These are phyloP conservation scores for Trinectes maculatus DNA, from an alignment of 2,113 vertebrate species.

Conservation along the genomic window DNA sequence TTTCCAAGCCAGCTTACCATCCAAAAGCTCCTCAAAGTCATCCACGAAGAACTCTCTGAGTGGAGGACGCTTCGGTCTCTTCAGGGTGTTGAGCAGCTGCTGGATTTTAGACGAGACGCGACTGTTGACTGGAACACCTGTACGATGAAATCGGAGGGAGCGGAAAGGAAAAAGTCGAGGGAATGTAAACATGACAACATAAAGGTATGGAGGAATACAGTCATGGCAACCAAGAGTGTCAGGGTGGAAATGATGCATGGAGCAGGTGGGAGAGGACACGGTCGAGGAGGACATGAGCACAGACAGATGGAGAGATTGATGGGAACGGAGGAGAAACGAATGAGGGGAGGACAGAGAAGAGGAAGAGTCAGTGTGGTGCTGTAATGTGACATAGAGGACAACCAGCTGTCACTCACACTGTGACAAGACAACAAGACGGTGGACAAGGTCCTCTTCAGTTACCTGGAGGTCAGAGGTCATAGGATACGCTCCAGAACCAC, in stretches of 20 bases:
- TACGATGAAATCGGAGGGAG: constrained; percentile 48
- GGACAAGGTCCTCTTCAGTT: constrained; percentile 38
- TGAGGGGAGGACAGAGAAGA: constrained; percentile 27
- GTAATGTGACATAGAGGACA: constrained; percentile 39
- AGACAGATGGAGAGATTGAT: constrained; percentile 44
- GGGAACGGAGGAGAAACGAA: constrained; percentile 17
- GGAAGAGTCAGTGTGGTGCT: constrained; percentile 45
- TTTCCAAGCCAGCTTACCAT: constrained; percentile 83
- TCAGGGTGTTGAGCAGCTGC: constrained; percentile 95
- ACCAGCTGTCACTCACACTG: constrained; percentile 50
- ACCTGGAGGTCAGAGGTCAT: constrained; percentile 43
- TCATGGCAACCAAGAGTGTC: constrained; percentile 22
- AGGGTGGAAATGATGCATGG: constrained; percentile 11
- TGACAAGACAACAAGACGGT: constrained; percentile 31
- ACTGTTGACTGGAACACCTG: constrained; percentile 95
- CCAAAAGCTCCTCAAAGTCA: constrained; percentile 93
- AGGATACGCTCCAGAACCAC: constrained; percentile 19
- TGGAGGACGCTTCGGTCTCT: constrained; percentile 94
- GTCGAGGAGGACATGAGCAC: constrained; percentile 20
- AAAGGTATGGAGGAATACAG: constrained; percentile 20
- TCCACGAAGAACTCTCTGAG: constrained; percentile 96
- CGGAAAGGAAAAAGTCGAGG: constrained; percentile 35
- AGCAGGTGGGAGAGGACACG: background rate
- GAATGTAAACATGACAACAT: constrained; percentile 23
- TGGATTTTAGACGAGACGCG: constrained; percentile 98